Evolutionary conservation across 2,113 vertebrate genomes (phyloP).

Genomic region (Turdus rufiventris): DNA sequence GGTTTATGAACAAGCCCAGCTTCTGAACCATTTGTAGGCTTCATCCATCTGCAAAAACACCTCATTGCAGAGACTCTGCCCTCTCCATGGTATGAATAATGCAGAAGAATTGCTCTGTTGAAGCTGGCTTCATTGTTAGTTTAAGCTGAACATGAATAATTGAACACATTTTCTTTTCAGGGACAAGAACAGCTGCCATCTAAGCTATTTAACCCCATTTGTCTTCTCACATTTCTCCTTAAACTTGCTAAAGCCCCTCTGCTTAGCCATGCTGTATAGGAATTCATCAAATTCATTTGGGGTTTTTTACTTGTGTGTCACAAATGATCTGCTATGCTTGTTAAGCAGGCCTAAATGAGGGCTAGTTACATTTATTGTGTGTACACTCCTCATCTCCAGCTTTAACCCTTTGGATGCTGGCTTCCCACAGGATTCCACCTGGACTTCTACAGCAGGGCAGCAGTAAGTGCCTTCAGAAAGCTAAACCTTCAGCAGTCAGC

Average conservation of each 20-base stretch:
- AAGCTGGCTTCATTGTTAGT: conserved; percentile 49
- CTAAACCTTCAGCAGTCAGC: neutral
- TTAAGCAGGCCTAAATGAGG: neutral
- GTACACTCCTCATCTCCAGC: neutral
- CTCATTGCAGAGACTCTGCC: neutral
- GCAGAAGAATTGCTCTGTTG: conserved; percentile 43
- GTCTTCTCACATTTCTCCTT: conserved; percentile 34
- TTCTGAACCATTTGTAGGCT: neutral
- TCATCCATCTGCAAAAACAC: conserved; percentile 11
- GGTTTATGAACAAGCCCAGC: neutral
- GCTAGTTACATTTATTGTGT: neutral
- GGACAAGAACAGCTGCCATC: conserved; percentile 50
- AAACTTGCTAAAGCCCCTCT: neutral
- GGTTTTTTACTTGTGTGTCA: neutral
- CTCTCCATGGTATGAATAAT: conserved; percentile 44
- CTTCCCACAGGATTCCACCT: neutral
- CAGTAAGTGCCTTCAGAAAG: neutral
- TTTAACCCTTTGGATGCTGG: neutral
- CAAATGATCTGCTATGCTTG: neutral
- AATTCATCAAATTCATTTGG: neutral
- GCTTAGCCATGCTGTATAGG: neutral
- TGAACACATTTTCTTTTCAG: conserved; percentile 57
- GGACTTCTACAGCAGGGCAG: neutral
- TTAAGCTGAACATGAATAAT: conserved; percentile 67
- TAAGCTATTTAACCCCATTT: conserved; percentile 55